phyloP scores from a whole-genome alignment of 1,140 invertebrate genomes.

The Neotoxoptera formosana region DNA sequence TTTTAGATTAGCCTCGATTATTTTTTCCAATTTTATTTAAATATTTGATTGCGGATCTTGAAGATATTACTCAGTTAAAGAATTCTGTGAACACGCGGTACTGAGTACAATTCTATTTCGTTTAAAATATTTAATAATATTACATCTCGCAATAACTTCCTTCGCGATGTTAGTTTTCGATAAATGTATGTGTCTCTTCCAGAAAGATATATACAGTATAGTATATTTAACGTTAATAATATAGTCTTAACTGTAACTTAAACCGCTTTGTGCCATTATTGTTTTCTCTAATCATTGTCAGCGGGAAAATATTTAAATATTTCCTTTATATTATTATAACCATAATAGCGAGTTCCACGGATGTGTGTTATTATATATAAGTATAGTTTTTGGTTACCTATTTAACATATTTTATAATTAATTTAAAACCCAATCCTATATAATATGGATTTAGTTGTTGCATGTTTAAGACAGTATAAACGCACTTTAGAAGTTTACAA shows the following conservation, averaged over 20 bases:
- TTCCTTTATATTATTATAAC: not conserved
- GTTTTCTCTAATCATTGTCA: not conserved
- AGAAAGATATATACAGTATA: not conserved
- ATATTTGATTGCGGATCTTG: not conserved
- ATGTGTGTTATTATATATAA: not conserved
- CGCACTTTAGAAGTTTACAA: not conserved
- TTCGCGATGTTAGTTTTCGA: not conserved
- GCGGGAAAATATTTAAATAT: not conserved
- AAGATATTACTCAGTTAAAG: not conserved
- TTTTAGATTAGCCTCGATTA: not conserved
- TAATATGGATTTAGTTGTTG: not conserved
- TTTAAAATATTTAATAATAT: not conserved
- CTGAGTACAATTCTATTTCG: not conserved
- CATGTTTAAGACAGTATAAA: not conserved
- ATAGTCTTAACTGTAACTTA: not conserved
- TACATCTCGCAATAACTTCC: not conserved
- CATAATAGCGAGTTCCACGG: not conserved
- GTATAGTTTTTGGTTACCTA: not conserved
- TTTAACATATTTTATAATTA: not conserved
- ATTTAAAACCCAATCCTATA: not conserved
- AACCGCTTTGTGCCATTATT: not conserved
- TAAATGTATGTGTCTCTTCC: not conserved
- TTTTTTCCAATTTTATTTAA: not conserved
- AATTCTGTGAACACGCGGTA: not conserved
- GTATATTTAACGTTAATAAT: not conserved